phyloP scores from a whole-genome alignment of 2,797 vertebrate genomes.

The Xerus rutilus region DNA sequence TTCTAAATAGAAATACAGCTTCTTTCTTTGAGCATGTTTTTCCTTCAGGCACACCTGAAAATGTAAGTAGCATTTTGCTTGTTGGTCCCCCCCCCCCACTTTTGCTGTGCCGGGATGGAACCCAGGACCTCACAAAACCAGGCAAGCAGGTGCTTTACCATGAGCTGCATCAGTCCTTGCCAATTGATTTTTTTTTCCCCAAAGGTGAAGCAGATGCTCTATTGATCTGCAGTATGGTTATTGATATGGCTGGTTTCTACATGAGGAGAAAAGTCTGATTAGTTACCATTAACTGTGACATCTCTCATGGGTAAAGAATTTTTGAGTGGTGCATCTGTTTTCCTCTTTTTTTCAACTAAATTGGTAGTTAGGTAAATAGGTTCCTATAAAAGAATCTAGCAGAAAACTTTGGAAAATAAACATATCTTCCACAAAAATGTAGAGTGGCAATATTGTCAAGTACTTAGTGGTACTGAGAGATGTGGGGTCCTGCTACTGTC shows the following conservation, averaged over 20 bases:
- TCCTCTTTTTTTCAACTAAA: conserved; percentile 10
- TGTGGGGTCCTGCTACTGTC: background rate
- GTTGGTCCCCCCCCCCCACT: background rate
- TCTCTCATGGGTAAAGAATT: conserved; percentile 34
- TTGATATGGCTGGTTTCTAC: conserved; percentile 66
- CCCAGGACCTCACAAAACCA: background rate
- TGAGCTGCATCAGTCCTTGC: background rate
- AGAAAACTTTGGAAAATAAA: conserved; percentile 29
- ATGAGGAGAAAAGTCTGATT: conserved; percentile 64
- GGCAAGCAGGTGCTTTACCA: background rate
- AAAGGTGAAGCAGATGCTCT: conserved; percentile 53
- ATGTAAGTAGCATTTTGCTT: conserved; percentile 16
- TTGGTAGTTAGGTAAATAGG: background rate
- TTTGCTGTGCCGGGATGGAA: background rate
- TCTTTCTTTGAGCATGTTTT: conserved; percentile 47
- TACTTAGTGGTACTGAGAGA: background rate
- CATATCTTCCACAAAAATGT: background rate
- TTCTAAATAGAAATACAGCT: conserved; percentile 20
- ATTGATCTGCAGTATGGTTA: conserved; percentile 61
- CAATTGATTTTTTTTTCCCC: background rate
- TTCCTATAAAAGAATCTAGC: conserved; percentile 20
- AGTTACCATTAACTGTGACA: conserved; percentile 67
- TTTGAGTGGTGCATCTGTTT: conserved; percentile 25
- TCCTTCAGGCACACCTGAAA: conserved; percentile 52
- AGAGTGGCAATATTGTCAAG: background rate